phyloP scores from a whole-genome alignment of 2,888 invertebrate genomes.

The Dolichopus griseipennis region DNA sequence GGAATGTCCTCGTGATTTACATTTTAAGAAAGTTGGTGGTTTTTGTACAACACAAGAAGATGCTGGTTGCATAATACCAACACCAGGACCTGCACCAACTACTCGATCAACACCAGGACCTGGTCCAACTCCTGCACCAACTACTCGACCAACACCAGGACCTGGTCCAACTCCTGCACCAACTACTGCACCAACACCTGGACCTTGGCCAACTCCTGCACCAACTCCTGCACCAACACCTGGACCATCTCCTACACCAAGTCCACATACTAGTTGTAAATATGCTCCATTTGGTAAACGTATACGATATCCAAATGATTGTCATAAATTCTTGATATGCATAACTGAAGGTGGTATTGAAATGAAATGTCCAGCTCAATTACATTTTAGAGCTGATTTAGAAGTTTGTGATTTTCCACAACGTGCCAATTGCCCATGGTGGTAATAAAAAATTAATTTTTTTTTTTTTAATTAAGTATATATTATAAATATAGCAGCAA shows the following conservation, averaged over 20 bases:
- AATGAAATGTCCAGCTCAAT: not conserved
- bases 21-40: conserved; percentile 7
- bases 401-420: not conserved
- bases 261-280: conserved; percentile 20
- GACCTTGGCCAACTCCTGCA: conserved; percentile 13
- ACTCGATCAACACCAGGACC: not conserved
- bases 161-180: not conserved
- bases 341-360: conserved; percentile 23
- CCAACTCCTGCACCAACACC: conserved; percentile 19
- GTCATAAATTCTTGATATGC: conserved; percentile 30
- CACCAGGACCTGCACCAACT: not conserved
- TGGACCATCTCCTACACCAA: not conserved
- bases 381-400: not conserved
- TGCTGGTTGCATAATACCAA: conserved; percentile 6
- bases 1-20: not conserved
- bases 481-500: not conserved
- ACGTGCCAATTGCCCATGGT: not conserved
- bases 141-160: not conserved
- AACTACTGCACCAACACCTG: not conserved
- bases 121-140: not conserved
- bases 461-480: not conserved
- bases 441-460: not conserved
- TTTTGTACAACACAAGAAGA: conserved; percentile 11
- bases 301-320: conserved; percentile 30
- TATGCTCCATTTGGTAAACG: conserved; percentile 18